Base-by-base conservation (phyloP, 2,888 invertebrate species). In the Gandaritis pyraliata region DNA sequence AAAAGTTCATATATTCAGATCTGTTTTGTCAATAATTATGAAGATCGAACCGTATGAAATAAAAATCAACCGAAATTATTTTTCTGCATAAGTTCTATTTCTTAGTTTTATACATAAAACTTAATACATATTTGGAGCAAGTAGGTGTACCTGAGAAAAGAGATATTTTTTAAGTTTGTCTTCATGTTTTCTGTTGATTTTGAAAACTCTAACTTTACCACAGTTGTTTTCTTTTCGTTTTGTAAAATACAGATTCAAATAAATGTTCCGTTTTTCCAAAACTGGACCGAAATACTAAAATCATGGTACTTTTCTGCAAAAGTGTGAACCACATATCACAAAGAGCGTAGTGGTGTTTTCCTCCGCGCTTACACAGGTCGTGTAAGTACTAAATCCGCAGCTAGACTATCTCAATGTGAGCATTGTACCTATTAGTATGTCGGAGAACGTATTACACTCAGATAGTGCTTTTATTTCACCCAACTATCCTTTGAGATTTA, bases 401-500 rank as follows among this genome's bases (percentile, higher is more conserved):
- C 68, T 63, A 64, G 72, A 73, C 70, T 72, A 72, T 68, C 69
- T 61, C 61, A 64, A 49, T 55, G 72, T 67, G 69, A 73, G 72
- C 72, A 70, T 70, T 69, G 65, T 66, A 58, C 65, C 59, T 68
- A 68, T 66, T 78, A 80, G 79, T 77, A 74, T 75, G 77, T 77
- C 62, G 75, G 75, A 52, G 74, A 81, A 84, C 76, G 73, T 80
- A 83, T 80, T 76, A 81, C 80, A 79, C 72, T 71, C 72, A 80
- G 80, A 84, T 82, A 83, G 80, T 77, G 75, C 77, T 81, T 84
- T 85, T 85, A 83, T 84, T 81, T 80, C 78, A 74, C 75, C 71
- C 69, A n/a, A 64, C 64, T 69, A 67, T 81, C 73, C 72, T 73
- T 73, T 71, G 73, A 76, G 74, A 77, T 80, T 81, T 82, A 82